These are phyloP conservation scores for Phrynocephalus forsythii DNA, from an alignment of 2,797 vertebrate species.

Conservation along the genomic window DNA sequence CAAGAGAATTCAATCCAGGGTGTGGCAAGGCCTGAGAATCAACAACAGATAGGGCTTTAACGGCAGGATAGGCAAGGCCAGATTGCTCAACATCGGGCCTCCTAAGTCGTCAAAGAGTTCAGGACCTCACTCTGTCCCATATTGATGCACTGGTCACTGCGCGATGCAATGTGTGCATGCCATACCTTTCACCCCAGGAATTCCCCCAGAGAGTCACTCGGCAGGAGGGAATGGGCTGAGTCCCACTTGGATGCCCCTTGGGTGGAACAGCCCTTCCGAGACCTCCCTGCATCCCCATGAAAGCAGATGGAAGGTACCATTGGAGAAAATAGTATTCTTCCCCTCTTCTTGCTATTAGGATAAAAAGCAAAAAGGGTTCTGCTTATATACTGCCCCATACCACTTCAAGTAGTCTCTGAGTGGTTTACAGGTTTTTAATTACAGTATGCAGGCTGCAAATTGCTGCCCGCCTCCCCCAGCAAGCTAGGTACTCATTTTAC, in stretches of 20 bases:
- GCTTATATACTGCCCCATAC: too few relatives aligned
- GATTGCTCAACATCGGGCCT: neutral
- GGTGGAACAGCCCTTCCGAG: neutral
- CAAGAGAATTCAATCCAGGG: neutral
- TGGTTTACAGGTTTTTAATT: too few relatives aligned
- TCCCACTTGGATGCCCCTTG: neutral
- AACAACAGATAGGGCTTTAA: neutral
- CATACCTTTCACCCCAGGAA: too few relatives aligned
- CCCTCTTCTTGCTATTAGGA: neutral
- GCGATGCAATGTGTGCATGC: neutral
- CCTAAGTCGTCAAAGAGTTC: too few relatives aligned
- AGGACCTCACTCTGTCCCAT: neutral
- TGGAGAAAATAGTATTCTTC: neutral
- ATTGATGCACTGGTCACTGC: too few relatives aligned
- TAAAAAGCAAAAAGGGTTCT: neutral
- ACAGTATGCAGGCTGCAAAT: too few relatives aligned
- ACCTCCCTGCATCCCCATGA: too few relatives aligned
- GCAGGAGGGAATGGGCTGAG: too few relatives aligned
- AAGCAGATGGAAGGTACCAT: neutral
- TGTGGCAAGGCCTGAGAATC: neutral
- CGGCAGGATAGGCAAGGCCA: neutral
- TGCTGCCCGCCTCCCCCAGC: too few relatives aligned
- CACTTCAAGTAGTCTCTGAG: too few relatives aligned
- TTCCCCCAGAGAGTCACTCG: too few relatives aligned
- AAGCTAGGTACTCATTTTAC: too few relatives aligned